Evolutionary conservation across 23 tunicate species (phyloP).

Genomic region (Botrylloides violaceus): DNA sequence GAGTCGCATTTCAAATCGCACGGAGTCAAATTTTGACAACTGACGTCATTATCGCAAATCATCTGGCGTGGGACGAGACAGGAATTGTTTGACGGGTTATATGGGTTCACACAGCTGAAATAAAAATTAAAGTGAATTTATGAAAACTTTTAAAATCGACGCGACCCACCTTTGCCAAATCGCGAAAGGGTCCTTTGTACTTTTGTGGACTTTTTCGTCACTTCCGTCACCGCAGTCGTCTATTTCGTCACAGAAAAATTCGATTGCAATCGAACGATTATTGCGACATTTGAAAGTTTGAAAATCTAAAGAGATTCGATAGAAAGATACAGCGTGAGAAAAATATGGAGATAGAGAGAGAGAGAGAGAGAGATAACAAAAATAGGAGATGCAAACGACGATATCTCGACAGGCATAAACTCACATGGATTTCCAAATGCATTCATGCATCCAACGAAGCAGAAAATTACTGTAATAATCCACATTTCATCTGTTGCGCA

Average conservation of each 20-base stretch:
- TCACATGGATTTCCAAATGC: no score
- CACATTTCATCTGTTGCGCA: no score
- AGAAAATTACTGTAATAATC: no score
- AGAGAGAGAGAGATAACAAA: no score
- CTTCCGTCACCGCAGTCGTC: constrained; percentile 10
- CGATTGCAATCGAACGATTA: background rate
- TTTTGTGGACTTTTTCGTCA: constrained; percentile 2
- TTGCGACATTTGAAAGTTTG: background rate
- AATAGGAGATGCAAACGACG: no score
- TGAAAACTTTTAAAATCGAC: no score
- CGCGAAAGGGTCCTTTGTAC: background rate
- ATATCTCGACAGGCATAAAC: no score
- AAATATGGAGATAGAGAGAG: no score
- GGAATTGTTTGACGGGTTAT: background rate
- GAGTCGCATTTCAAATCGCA: constrained; percentile 53
- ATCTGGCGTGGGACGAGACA: constrained; percentile 31
- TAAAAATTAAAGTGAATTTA: background rate
- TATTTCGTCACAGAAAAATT: constrained; percentile 4
- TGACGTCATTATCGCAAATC: constrained; percentile 35
- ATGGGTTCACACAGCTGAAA: constrained; percentile 41
- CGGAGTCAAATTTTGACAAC: constrained; percentile 37
- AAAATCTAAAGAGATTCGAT: constrained; percentile 14
- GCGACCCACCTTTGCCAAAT: constrained; percentile 2
- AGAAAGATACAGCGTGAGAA: no score
- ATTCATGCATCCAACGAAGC: no score